Evolutionary conservation across 2,888 invertebrate genomes (phyloP).

Genomic region (Scaptodrosophila latifasciaeformis): DNA sequence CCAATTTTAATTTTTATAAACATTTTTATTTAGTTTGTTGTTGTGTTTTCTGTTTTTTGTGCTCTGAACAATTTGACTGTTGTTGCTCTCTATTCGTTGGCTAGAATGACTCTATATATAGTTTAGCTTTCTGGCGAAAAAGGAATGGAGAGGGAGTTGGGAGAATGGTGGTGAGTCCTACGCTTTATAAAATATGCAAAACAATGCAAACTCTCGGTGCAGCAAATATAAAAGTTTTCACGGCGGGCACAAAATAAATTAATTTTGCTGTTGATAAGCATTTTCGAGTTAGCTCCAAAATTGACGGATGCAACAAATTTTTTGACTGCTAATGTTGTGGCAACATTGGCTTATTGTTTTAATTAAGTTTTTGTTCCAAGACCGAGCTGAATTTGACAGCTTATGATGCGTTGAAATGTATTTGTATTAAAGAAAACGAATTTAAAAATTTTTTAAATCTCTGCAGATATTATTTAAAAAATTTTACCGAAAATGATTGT

Average conservation of each 20-base stretch:
- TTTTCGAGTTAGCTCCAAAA: slow-evolving; percentile 12
- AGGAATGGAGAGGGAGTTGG: slow-evolving; percentile 9
- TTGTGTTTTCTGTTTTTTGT: slow-evolving; percentile 57
- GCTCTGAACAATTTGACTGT: slow-evolving; percentile 58
- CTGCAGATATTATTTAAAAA: too few species aligned
- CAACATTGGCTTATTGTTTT: slow-evolving; percentile 51
- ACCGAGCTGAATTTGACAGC: too few species aligned
- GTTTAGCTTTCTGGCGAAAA: slow-evolving; percentile 3
- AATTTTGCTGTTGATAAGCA: slow-evolving; percentile 56
- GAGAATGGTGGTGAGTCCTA: slow-evolving; percentile 24
- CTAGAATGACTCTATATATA: background rate
- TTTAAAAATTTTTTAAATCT: too few species aligned
- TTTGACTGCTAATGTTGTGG: slow-evolving; percentile 53
- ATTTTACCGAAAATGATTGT: too few species aligned
- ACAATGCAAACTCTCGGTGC: slow-evolving; percentile 56
- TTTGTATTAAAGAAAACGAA: too few species aligned
- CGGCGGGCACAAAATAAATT: slow-evolving; percentile 41
- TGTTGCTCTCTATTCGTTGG: slow-evolving; percentile 44
- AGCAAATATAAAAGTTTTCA: slow-evolving; percentile 24
- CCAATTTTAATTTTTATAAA: slow-evolving; percentile 56
- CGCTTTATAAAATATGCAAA: slow-evolving; percentile 64
- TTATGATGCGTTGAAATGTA: slow-evolving; percentile 24
- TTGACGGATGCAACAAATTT: slow-evolving; percentile 43
- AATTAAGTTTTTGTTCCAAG: slow-evolving; percentile 45
- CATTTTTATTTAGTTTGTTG: slow-evolving; percentile 55